These are phyloP conservation scores for Macrobrachium rosenbergii DNA, from an alignment of 1,140 invertebrate genomes.

Conservation along the genomic window DNA sequence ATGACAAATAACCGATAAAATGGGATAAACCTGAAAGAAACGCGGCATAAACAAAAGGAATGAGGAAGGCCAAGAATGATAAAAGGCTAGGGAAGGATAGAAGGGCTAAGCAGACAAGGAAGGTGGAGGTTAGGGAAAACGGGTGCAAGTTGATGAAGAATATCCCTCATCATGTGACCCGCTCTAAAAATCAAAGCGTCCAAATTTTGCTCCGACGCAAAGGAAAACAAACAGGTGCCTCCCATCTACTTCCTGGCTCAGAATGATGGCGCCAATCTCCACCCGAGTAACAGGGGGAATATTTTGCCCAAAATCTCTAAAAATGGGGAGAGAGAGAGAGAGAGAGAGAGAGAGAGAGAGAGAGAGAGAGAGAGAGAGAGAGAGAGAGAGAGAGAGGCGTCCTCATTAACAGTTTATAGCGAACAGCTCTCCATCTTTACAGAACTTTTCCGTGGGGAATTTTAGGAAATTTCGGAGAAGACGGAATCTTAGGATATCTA, in stretches of 20 bases:
- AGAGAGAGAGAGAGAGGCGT: background rate
- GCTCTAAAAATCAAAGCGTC: too few species aligned
- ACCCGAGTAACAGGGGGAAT: too few species aligned
- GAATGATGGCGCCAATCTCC: too few species aligned
- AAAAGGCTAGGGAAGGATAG: background rate
- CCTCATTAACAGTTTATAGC: background rate
- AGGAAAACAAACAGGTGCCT: too few species aligned
- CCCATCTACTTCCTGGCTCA: too few species aligned
- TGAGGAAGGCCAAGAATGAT: too few species aligned
- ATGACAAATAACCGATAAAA: background rate
- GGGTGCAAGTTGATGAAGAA: background rate
- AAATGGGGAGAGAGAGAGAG: background rate
- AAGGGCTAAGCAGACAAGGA: background rate
- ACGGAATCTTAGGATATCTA: too few species aligned
- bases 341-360: constrained; percentile 12
- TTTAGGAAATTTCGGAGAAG: too few species aligned
- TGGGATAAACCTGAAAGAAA: background rate
- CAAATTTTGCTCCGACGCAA: too few species aligned
- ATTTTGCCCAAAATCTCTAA: background rate
- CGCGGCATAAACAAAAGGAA: background rate
- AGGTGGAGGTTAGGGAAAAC: background rate
- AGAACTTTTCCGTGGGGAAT: too few species aligned
- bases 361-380: constrained; percentile 8
- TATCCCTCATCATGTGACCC: too few species aligned
- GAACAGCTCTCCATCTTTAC: background rate